Conservation (phyloP, 2,888 invertebrate genomes). For the Caenorhabditis uteleia region DNA sequence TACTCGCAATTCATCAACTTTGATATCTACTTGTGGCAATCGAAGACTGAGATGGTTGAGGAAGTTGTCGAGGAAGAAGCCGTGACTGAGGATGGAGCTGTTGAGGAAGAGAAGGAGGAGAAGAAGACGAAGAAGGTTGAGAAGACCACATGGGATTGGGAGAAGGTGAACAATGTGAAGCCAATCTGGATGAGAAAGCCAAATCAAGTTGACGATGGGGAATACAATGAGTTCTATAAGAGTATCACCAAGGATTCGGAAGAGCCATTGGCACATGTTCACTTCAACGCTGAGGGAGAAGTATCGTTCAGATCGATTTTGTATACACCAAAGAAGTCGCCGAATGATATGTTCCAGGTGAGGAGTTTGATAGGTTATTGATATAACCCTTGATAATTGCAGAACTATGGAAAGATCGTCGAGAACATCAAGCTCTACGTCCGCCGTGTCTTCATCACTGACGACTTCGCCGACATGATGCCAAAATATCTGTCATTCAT, state of each 20-base stretch:
- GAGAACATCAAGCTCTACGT: constrained; percentile 80
- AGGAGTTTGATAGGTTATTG: not conserved
- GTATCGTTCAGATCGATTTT: constrained; percentile 96
- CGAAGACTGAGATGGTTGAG: constrained; percentile 60
- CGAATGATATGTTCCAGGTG: constrained; percentile 88
- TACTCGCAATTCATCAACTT: constrained; percentile 99
- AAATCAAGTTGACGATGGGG: constrained; percentile 71
- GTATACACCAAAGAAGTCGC: constrained; percentile 88
- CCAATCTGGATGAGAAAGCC: constrained; percentile 96
- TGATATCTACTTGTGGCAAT: constrained; percentile 87
- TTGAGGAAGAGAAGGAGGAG: constrained; percentile 62
- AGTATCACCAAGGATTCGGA: constrained; percentile 77
- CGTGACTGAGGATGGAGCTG: constrained; percentile 69
- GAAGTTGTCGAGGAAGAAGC: constrained; percentile 77
- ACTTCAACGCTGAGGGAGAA: constrained; percentile 98
- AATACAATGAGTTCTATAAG: constrained; percentile 94
- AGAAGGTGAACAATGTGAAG: constrained; percentile 91
- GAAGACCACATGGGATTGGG: constrained; percentile 98
- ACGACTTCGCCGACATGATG: constrained; percentile 99
- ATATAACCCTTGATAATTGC: constrained; percentile 5
- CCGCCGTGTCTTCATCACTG: constrained; percentile 96
- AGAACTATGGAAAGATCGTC: constrained; percentile 55
- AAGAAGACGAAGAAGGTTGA: constrained; percentile 75
- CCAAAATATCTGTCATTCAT: constrained; percentile 95
- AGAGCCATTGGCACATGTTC: constrained; percentile 72